These are phyloP conservation scores for Epicauta chinensis DNA, from an alignment of 1,140 invertebrate species.

Conservation along the genomic window DNA sequence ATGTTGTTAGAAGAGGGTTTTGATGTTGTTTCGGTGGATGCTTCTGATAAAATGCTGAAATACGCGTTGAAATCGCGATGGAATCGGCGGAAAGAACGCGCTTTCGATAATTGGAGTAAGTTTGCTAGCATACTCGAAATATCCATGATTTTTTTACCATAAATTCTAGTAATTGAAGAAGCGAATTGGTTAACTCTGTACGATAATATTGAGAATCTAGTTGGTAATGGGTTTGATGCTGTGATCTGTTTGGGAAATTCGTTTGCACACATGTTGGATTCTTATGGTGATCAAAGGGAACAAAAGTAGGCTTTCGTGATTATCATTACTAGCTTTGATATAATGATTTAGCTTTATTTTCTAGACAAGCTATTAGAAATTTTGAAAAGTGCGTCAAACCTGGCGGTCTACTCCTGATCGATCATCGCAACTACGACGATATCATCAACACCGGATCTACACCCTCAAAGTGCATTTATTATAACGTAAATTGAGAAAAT, in stretches of 20 bases:
- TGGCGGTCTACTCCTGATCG: conserved; percentile 76
- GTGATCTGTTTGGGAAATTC: conserved; percentile 85
- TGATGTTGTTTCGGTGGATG: conserved; percentile 76
- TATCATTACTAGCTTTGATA: background rate
- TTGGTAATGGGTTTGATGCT: conserved; percentile 64
- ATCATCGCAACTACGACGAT: conserved; percentile 83
- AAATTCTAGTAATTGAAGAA: conserved; percentile 66
- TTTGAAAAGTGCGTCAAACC: conserved; percentile 76
- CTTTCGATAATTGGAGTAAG: conserved; percentile 80
- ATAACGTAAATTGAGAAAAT: conserved; percentile 67
- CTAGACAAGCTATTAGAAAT: conserved; percentile 60
- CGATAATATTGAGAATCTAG: conserved; percentile 58
- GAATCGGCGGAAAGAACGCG: conserved; percentile 68
- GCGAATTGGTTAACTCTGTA: conserved; percentile 71
- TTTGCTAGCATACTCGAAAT: conserved; percentile 32
- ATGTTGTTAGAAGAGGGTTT: conserved; percentile 84
- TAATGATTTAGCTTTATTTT: conserved; percentile 48
- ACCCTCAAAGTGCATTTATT: conserved; percentile 77
- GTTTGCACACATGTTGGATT: conserved; percentile 79
- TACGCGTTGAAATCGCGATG: conserved; percentile 79
- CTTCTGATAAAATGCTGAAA: conserved; percentile 88
- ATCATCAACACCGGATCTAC: conserved; percentile 67
- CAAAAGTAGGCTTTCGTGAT: conserved; percentile 55
- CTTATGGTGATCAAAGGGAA: conserved; percentile 67
- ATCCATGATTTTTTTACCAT: background rate